Evolutionary conservation across 2,113 vertebrate species (phyloP), one percentile per base, ranked within the genome.

Genomic region (Callionymus lyra): DNA sequence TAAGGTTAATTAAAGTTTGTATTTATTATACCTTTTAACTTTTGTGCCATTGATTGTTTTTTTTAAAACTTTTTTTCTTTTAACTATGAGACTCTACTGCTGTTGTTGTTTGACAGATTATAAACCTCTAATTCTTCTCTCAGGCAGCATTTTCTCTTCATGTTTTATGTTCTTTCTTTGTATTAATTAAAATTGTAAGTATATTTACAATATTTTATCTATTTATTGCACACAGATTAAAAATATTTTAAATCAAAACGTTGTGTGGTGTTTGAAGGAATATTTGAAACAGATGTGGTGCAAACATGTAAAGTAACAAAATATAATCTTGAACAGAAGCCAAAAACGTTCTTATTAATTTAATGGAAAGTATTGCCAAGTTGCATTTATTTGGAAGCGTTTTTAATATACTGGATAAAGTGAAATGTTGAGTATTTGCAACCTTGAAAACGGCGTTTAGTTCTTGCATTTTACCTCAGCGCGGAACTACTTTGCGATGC

Each of bases 131-230:
- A 18, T 35, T 32, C 4, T 4, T 27, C 21, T 27, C 4, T 27
- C 21, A 27, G 1, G 47, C 34, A 5, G 15, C 14, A 50, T 39
- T 54, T 44, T 49, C 33, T 54, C 56, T 51, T 9, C 16, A 17
- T 10, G 16, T 33, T 35, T 34, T 41, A 37, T 12, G 2, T 6
- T 12, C 2, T 12, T 19, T 68, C 65, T 56, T 51, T 42, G 56
- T 40, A 18, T 59, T 38, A 49, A 46, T 56, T 37, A 16, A 51
- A 51, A 41, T 59, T 76, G 62, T 74, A 80, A 79, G 44, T 63
- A 47, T 68, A 60, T 73, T 63, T 79, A 63, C 64, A 66, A 56
- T 58, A 59, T 63, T 51, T 62, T 53, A 73, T 63, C 45, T 76
- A 70, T 77, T 74, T 77, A 70, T 72, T 65, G 41, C 57, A 44